phyloP scores from a whole-genome alignment of 1,140 invertebrate species.

The Drosophila kikkawai region DNA sequence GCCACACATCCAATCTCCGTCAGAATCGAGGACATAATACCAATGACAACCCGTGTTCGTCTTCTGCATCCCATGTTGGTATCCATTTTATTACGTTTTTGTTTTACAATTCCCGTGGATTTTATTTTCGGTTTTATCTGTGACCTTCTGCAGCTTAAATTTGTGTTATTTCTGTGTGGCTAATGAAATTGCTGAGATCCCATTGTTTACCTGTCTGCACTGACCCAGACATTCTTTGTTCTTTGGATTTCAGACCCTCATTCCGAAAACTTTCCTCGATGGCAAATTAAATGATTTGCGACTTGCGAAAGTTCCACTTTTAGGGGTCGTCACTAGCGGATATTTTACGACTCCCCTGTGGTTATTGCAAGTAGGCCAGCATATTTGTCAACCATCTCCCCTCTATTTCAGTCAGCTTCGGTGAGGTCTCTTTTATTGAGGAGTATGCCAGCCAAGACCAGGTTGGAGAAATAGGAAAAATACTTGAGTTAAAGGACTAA shows the following conservation, averaged over 20 bases:
- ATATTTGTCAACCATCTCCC: constrained; percentile 9
- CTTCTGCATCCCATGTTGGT: constrained; percentile 21
- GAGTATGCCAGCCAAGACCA: background rate
- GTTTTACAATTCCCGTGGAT: constrained; percentile 21
- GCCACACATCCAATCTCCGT: constrained; percentile 53
- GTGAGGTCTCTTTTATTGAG: background rate
- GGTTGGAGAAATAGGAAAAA: background rate
- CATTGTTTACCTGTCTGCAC: constrained; percentile 39
- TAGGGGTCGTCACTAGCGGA: constrained; percentile 31
- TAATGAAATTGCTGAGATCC: constrained; percentile 36
- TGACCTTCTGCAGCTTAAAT: constrained; percentile 2
- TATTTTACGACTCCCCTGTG: constrained; percentile 58
- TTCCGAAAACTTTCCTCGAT: constrained; percentile 14
- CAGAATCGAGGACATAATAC: constrained; percentile 21
- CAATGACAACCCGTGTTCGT: constrained; percentile 20
- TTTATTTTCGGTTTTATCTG: constrained; percentile 9
- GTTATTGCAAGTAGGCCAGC: constrained; percentile 23
- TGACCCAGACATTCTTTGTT: constrained; percentile 32
- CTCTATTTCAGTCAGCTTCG: constrained; percentile 1
- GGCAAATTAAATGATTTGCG: constrained; percentile 71
- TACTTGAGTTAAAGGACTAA: background rate
- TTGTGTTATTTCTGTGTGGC: constrained; percentile 11
- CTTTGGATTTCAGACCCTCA: background rate
- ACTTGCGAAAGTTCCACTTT: constrained; percentile 37
- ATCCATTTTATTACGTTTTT: constrained; percentile 22